phyloP scores from a whole-genome alignment of 23 tunicate species.

The Corella eumyota region DNA sequence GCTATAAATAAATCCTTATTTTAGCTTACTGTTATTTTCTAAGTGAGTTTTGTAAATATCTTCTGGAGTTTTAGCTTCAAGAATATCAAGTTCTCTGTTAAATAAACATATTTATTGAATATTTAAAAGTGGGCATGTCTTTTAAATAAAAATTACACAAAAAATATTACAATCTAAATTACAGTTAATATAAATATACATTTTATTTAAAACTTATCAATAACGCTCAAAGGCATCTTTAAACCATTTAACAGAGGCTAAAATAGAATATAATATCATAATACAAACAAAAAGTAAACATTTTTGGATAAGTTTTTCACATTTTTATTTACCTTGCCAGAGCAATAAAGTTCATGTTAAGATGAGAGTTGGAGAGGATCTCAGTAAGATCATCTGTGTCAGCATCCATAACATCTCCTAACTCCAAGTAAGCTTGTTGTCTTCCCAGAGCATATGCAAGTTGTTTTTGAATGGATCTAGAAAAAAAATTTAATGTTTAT shows the following conservation, averaged over 20 bases:
- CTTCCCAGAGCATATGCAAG: conserved; percentile 69
- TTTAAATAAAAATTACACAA: not conserved
- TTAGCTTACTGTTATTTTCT: conserved; percentile 65
- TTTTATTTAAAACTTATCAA: too few species aligned
- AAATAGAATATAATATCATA: not conserved
- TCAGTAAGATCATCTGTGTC: conserved; percentile 85
- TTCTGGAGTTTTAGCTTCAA: conserved; percentile 85
- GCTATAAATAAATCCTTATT: not conserved
- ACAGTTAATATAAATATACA: not conserved
- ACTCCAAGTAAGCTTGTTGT: conserved; percentile 75
- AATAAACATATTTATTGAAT: conserved; percentile 1
- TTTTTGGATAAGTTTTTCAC: too few species aligned
- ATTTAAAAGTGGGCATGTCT: too few species aligned
- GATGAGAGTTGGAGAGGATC: conserved; percentile 87
- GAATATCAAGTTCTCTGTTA: conserved; percentile 85
- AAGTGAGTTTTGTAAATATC: conserved; percentile 92
- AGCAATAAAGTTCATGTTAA: conserved; percentile 56
- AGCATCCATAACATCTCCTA: conserved; percentile 47
- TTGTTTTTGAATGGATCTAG: conserved; percentile 64
- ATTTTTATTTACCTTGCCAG: too few species aligned
- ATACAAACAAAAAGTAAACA: not conserved
- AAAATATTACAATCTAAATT: not conserved
- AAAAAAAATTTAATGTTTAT: not conserved
- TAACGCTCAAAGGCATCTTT: too few species aligned
- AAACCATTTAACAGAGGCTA: too few species aligned